Evolutionary conservation across 2,888 invertebrate genomes (phyloP).

Genomic region (Monoplex corrugatus): DNA sequence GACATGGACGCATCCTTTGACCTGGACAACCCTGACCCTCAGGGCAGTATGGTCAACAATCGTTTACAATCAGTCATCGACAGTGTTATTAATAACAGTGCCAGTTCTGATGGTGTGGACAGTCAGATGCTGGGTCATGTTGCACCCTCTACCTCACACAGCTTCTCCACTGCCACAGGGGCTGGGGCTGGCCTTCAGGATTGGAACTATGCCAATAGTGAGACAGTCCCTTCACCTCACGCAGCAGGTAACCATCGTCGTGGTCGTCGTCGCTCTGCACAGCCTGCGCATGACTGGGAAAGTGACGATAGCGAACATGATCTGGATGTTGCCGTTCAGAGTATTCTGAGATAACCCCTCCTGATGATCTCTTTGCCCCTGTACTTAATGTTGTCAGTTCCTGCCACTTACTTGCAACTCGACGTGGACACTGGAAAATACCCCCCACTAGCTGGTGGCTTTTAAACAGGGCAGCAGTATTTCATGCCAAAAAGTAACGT

Average conservation of each 20-base stretch:
- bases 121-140: neutral
- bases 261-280: too few species aligned
- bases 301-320: too few species aligned
- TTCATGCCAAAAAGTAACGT: slow-evolving; percentile 20
- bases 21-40: slow-evolving; percentile 50
- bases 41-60: slow-evolving; percentile 62
- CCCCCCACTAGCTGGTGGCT: neutral
- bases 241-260: too few species aligned
- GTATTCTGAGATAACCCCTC: slow-evolving; percentile 81
- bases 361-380: neutral
- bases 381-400: neutral
- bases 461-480: slow-evolving; percentile 4
- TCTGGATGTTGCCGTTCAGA: slow-evolving; percentile 84
- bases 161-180: neutral
- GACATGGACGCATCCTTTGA: slow-evolving; percentile 54
- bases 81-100: slow-evolving; percentile 86
- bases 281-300: too few species aligned
- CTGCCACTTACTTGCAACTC: neutral
- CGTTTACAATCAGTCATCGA: slow-evolving; percentile 91
- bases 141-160: too few species aligned
- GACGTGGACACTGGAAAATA: too few species aligned
- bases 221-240: too few species aligned
- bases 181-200: neutral
- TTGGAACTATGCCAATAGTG: too few species aligned
- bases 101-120: slow-evolving; percentile 15